Conservation (phyloP, 2,797 vertebrate genomes). For the Channallabes apus region DNA sequence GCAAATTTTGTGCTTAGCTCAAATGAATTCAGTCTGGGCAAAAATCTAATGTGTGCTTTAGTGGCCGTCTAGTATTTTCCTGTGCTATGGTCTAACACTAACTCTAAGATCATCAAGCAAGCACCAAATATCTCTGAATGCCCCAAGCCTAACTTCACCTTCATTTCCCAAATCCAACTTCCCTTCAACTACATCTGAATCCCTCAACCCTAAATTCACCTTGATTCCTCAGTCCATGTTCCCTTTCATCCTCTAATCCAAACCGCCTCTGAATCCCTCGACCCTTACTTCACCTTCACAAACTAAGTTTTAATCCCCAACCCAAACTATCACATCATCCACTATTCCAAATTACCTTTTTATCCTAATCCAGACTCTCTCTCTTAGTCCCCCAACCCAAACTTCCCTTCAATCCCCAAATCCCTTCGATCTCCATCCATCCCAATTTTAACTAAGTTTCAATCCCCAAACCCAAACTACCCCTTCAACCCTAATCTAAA, state of each 20-base stretch:
- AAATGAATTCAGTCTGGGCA: background rate
- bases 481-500: background rate
- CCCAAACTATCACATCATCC: background rate
- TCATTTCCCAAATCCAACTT: background rate
- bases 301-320: background rate
- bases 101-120: background rate
- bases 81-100: background rate
- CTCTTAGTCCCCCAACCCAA: background rate
- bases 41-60: background rate
- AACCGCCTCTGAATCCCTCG: no score
- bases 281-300: no score
- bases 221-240: background rate
- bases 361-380: background rate
- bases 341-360: background rate
- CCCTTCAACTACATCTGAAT: background rate
- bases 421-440: background rate
- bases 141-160: background rate
- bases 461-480: background rate
- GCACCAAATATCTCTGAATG: background rate
- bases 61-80: background rate
- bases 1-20: slow-evolving; percentile 20
- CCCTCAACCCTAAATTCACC: background rate
- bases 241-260: background rate
- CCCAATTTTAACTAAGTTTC: accelerated
- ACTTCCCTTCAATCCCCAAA: background rate